A percentile compares a stretch with the other conserved stretches of the same genome.
Evolutionary conservation across 2,888 invertebrate genomes (phyloP).

Genomic region (Rhopalosiphum nymphaeae): DNA sequence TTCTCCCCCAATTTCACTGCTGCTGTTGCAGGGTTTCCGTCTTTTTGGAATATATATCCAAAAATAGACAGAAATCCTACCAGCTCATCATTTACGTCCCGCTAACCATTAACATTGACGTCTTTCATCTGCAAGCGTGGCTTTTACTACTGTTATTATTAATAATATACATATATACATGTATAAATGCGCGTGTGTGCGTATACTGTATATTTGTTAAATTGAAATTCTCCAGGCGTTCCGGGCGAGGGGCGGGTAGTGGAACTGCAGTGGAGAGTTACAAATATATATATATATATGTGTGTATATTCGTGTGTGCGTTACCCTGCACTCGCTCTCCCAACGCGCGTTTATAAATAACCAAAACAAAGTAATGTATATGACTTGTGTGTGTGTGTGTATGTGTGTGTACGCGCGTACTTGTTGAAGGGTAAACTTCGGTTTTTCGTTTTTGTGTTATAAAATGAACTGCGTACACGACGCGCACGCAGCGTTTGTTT

Average conservation of each 20-base stretch:
- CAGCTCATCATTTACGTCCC: conserved; percentile 65
- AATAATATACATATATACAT: conserved; percentile 48
- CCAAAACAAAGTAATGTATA: conserved; percentile 15
- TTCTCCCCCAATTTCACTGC: conserved; percentile 29
- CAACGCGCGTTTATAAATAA: conserved; percentile 49
- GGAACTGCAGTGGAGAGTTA: background rate
- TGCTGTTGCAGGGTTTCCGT: conserved; percentile 55
- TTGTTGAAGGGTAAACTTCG: conserved; percentile 57
- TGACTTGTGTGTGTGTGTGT: background rate
- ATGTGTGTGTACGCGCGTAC: background rate
- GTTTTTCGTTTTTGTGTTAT: conserved; percentile 45
- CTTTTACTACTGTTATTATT: conserved; percentile 64
- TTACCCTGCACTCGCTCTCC: background rate
- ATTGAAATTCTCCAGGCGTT: conserved; percentile 58
- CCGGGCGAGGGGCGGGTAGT: background rate
- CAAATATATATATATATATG: background rate
- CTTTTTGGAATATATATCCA: conserved; percentile 63
- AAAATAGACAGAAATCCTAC: conserved; percentile 63
- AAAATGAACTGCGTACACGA: conserved; percentile 2
- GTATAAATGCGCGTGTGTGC: background rate
- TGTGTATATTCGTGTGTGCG: background rate
- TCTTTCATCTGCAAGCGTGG: conserved; percentile 63
- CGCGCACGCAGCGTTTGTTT: background rate
- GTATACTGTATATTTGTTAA: conserved; percentile 53
- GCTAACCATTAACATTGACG: conserved; percentile 65